A percentile compares a stretch with the other conserved stretches of the same genome.
phyloP scores from a whole-genome alignment of 1,140 invertebrate genomes.

The Schmidtea mediterranea region DNA sequence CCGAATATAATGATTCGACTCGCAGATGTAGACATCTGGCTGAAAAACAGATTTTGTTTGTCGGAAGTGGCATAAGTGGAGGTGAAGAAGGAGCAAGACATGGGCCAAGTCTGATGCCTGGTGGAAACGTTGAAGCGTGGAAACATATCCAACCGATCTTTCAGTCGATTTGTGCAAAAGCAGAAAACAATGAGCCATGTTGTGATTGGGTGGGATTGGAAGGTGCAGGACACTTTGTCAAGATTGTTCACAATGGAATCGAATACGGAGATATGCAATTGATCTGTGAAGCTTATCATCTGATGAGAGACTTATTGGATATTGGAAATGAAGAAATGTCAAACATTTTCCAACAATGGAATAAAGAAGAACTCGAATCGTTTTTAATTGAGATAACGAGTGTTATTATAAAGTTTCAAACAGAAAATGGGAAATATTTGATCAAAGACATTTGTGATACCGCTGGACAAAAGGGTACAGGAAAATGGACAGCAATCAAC shows the following conservation, averaged over 20 bases:
- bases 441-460: constrained; percentile 74
- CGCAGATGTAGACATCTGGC: constrained; percentile 14
- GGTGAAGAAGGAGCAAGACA: constrained; percentile 91
- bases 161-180: constrained; percentile 61
- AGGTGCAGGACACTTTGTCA: too few species aligned
- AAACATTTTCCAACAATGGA: constrained; percentile 68
- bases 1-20: constrained; percentile 74
- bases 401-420: constrained; percentile 78
- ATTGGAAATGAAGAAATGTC: constrained; percentile 67
- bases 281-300: constrained; percentile 61
- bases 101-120: constrained; percentile 80
- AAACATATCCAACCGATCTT: constrained; percentile 66
- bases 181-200: constrained; percentile 44
- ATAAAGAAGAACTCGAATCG: constrained; percentile 75
- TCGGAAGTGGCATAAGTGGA: constrained; percentile 86
- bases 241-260: too few species aligned
- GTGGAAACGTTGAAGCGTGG: constrained; percentile 96
- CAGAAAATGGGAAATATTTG: constrained; percentile 48
- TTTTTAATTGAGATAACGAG: constrained; percentile 87
- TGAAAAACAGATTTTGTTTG: constrained; percentile 39
- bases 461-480: constrained; percentile 87
- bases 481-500: too few species aligned
- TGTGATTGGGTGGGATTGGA: too few species aligned
- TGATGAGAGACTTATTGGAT: too few species aligned
- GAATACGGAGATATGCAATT: constrained; percentile 92